Evolutionary conservation across 2,797 vertebrate genomes (phyloP).

Genomic region (Xenentodon cancila): DNA sequence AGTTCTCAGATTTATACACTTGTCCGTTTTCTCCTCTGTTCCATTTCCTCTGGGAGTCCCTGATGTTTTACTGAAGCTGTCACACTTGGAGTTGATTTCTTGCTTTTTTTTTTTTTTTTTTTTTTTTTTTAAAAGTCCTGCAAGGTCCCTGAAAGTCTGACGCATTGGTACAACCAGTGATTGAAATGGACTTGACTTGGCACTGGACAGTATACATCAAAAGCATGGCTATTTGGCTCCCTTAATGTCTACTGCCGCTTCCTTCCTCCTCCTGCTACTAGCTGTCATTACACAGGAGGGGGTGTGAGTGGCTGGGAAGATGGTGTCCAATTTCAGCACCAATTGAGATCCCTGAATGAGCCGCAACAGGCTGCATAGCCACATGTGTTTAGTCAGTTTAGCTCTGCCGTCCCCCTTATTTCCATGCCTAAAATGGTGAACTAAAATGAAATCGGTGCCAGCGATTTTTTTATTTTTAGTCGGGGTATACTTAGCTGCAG

Average conservation of each 20-base stretch:
- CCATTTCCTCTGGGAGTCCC: constrained; percentile 2
- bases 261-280: constrained; percentile 52
- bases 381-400: constrained; percentile 39
- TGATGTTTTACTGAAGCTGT: constrained; percentile 9
- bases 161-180: constrained; percentile 32
- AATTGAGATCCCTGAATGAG: constrained; percentile 28
- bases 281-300: constrained; percentile 64
- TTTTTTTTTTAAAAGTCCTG: background rate
- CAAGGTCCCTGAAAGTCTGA: background rate
- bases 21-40: constrained; percentile 14
- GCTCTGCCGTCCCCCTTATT: constrained; percentile 32
- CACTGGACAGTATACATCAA: constrained; percentile 41
- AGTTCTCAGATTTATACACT: background rate
- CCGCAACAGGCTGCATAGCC: constrained; percentile 13
- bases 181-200: constrained; percentile 30
- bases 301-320: constrained; percentile 22
- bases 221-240: constrained; percentile 55
- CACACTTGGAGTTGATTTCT: constrained; percentile 2
- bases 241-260: constrained; percentile 63
- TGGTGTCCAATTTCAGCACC: constrained; percentile 45
- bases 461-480: background rate
- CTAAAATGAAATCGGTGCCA: constrained; percentile 29
- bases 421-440: constrained; percentile 40
- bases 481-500: constrained; percentile 1
- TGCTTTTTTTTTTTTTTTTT: constrained; percentile 13